phyloP scores from a whole-genome alignment of 2,797 vertebrate species.

The Rhinella marina region DNA sequence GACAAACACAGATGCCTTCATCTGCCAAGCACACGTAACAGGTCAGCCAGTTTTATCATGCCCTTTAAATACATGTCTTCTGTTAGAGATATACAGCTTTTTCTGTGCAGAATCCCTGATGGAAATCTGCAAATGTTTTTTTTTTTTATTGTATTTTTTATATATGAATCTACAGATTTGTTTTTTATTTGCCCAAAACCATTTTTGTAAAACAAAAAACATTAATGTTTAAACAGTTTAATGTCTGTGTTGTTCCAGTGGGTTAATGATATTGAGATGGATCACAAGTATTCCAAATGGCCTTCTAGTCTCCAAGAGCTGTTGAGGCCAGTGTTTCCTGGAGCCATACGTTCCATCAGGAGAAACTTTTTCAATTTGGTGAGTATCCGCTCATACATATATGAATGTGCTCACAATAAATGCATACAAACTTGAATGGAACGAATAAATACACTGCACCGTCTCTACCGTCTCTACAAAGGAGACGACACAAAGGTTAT shows the following conservation, averaged over 20 bases:
- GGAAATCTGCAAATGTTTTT: background rate
- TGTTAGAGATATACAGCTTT: background rate
- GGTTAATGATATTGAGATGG: conserved; percentile 94
- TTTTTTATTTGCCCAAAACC: background rate
- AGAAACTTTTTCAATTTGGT: conserved; percentile 96
- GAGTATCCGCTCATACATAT: conserved; percentile 66
- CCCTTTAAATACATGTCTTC: too few relatives aligned
- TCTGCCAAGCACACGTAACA: too few relatives aligned
- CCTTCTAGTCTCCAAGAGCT: conserved; percentile 87
- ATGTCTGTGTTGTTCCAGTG: conserved; percentile 78
- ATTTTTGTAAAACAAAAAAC: background rate
- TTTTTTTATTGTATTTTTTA: background rate
- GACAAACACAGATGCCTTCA: too few relatives aligned
- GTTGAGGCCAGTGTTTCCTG: conserved; percentile 85
- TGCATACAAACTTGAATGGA: too few relatives aligned
- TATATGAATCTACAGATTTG: background rate
- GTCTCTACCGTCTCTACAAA: too few relatives aligned
- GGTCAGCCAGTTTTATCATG: too few relatives aligned
- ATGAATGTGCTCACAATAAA: background rate
- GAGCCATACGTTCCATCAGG: conserved; percentile 86
- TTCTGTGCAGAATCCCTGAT: background rate
- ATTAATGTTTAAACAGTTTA: background rate
- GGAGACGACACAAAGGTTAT: too few relatives aligned
- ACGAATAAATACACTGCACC: too few relatives aligned
- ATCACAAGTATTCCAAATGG: conserved; percentile 85